A percentile compares a stretch with the other conserved stretches of the same genome.
These are phyloP conservation scores for Sphaerophoria taeniata DNA, from an alignment of 2,888 invertebrate genomes.

Conservation along the genomic window DNA sequence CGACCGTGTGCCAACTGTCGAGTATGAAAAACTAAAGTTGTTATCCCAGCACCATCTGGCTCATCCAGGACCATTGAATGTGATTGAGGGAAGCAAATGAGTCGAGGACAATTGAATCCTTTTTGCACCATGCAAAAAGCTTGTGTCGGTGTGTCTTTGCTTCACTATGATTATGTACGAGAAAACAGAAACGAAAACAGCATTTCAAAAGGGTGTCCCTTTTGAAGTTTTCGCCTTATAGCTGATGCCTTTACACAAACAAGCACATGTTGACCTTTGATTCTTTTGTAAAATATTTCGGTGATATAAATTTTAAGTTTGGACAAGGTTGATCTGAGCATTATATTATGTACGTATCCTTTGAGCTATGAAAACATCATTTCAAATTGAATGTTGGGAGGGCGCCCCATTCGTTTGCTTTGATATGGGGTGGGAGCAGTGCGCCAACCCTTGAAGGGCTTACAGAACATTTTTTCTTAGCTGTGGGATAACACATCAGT, in stretches of 20 bases:
- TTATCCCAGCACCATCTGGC: conserved; percentile 75
- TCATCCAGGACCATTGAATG: conserved; percentile 72
- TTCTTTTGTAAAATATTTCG: conserved; percentile 67
- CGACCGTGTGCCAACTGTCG: conserved; percentile 23
- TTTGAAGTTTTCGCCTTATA: conserved; percentile 27
- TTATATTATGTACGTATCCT: conserved; percentile 32
- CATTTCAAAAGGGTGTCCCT: conserved; percentile 36
- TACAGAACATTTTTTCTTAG: neutral
- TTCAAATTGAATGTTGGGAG: conserved; percentile 37
- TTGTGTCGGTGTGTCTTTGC: conserved; percentile 7
- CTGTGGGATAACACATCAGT: conserved; percentile 8
- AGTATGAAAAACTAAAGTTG: conserved; percentile 41
- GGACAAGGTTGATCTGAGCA: conserved; percentile 31
- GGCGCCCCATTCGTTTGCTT: neutral
- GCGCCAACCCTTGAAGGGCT: neutral
- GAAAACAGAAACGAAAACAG: conserved; percentile 31
- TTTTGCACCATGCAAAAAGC: conserved; percentile 36
- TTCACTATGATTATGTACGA: conserved; percentile 29
- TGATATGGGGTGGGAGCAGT: neutral
- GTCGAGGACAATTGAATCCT: conserved; percentile 74
- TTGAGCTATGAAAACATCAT: conserved; percentile 45
- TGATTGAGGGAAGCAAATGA: conserved; percentile 75
- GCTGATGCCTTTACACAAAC: neutral
- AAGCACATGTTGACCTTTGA: conserved; percentile 62
- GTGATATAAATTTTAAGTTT: conserved; percentile 57